Base-by-base conservation (phyloP, 2,113 vertebrate genomes). In the Cynopterus brachyotis region DNA sequence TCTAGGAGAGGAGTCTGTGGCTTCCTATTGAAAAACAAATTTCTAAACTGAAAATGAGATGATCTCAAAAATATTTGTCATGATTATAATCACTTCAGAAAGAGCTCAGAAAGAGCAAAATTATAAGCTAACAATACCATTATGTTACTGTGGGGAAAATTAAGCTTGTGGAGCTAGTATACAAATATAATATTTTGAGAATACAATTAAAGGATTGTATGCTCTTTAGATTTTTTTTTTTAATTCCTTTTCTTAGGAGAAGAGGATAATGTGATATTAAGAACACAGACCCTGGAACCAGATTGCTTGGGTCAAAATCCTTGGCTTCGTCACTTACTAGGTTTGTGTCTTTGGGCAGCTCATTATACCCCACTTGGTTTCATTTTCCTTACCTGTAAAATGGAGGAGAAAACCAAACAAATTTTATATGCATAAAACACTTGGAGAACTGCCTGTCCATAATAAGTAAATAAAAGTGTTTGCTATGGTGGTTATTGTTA, bases 21-120 rank as follows among this genome's bases (percentile, higher is more conserved):
- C 9, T 13, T 86, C 45, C 26, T 53, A 20, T 15, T 85, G 42
- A 2, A 72, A 87, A 67, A 88, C 50, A 62, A 42, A 42, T 28
- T 30, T 64, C 91, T 80, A 30, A 53, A 89, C 37, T 91, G 85
- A 40, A 67, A 62, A 75, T 76, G 57, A 82, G 35, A 57, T 40
- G 64, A 78, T 78, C 30, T 91, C 45, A 92, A 91, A 55, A 92
- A 60, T 53, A 76, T 91, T 91, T 12, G 22, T 83, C 53, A n/a
- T 28, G 32, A 57, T 72, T 12, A 16, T 81, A 12, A 70, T 50
- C 26, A 37, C 30, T 53, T 96, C 76, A 81, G 16, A 15, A 90
- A 85, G 40, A 86, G 17, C 59, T 81, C 40, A 79, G 66, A 87
- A 53, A 75, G 45, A 64, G 10, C 28, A 47, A 0, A 37, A 37